These are phyloP conservation scores for Mechanitis messenoides DNA, from an alignment of 2,888 invertebrate genomes.

Conservation along the genomic window DNA sequence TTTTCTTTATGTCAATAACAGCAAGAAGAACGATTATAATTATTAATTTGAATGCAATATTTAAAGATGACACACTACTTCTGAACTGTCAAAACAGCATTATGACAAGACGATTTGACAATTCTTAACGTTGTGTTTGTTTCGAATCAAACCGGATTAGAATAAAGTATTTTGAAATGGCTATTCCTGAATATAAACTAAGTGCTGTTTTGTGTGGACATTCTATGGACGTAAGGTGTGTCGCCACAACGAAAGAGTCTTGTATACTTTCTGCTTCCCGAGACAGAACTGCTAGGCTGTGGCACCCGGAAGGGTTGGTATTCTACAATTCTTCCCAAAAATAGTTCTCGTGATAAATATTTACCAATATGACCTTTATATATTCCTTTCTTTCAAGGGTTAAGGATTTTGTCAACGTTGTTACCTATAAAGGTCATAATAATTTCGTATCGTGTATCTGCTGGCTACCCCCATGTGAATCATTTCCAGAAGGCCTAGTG, in stretches of 20 bases:
- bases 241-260: slow-evolving; percentile 80
- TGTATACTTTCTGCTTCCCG: slow-evolving; percentile 91
- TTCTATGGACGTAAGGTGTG: slow-evolving; percentile 88
- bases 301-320: slow-evolving; percentile 84
- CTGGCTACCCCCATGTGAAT: slow-evolving; percentile 82
- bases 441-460: slow-evolving; percentile 91
- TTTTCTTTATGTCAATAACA: too few species aligned
- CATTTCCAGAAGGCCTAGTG: slow-evolving; percentile 85
- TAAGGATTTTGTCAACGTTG: slow-evolving; percentile 78
- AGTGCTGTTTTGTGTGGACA: slow-evolving; percentile 88
- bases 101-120: slow-evolving; percentile 9
- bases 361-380: neutral
- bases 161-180: slow-evolving; percentile 46
- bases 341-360: neutral
- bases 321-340: slow-evolving; percentile 5
- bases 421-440: slow-evolving; percentile 85
- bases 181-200: slow-evolving; percentile 82
- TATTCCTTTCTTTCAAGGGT: slow-evolving; percentile 47
- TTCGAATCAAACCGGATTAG: slow-evolving; percentile 33
- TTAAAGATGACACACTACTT: slow-evolving; percentile 30
- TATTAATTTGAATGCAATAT: slow-evolving; percentile 13
- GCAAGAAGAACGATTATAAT: too few species aligned
- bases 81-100: slow-evolving; percentile 27
- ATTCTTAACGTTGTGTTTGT: slow-evolving; percentile 38
- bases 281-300: slow-evolving; percentile 90